Evolutionary conservation across 2,113 vertebrate species (phyloP).

Genomic region (Condylura cristata): DNA sequence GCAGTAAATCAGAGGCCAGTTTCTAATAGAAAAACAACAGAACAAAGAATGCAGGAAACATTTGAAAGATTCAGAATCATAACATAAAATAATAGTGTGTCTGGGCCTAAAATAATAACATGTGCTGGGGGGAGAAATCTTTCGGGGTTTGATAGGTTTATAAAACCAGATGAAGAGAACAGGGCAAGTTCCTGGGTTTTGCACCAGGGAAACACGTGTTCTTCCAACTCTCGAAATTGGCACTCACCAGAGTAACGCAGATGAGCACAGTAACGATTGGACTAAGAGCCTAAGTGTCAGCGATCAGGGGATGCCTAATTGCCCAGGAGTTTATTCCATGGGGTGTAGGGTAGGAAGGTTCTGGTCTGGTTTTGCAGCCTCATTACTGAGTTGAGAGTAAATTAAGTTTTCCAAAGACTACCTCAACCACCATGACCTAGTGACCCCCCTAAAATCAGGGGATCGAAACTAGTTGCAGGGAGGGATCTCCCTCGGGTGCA

Average conservation of each 20-base stretch:
- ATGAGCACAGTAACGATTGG: neutral
- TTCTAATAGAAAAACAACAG: slow-evolving; percentile 69
- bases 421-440: neutral
- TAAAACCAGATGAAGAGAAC: slow-evolving; percentile 69
- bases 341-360: neutral
- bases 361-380: neutral
- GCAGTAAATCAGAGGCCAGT: slow-evolving; percentile 66
- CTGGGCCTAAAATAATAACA: slow-evolving; percentile 69
- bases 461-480: too few relatives aligned
- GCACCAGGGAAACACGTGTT: neutral
- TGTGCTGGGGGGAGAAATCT: neutral
- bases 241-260: neutral
- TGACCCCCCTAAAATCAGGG: too few relatives aligned
- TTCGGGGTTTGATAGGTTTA: slow-evolving; percentile 26
- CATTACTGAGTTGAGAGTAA: neutral
- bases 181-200: neutral
- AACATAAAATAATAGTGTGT: slow-evolving; percentile 71
- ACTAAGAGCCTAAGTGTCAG: fast-evolving
- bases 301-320: neutral
- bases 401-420: neutral
- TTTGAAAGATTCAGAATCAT: slow-evolving; percentile 60
- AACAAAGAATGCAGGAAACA: slow-evolving; percentile 71
- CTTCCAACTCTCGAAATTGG: neutral
- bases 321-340: neutral
- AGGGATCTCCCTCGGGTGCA: too few relatives aligned